Evolutionary conservation across 23 tunicate genomes (phyloP).

Genomic region (Oikopleura dioica): DNA sequence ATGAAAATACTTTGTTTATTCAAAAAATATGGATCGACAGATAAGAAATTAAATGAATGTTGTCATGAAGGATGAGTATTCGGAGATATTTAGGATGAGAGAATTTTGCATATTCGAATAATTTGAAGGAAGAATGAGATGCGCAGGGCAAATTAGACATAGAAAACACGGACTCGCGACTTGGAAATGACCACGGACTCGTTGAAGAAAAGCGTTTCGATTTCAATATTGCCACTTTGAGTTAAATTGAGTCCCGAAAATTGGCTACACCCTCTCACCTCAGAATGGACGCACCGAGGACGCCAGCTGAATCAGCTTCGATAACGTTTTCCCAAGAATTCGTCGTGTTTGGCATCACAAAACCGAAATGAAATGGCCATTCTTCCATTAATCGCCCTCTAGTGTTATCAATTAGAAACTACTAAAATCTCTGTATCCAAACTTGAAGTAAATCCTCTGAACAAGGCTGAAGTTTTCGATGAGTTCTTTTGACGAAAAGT

Average conservation of each 20-base stretch:
- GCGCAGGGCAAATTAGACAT: constrained; percentile 21
- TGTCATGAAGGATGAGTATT: no score
- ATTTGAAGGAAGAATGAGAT: no score
- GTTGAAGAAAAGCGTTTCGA: constrained; percentile 81
- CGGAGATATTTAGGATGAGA: no score
- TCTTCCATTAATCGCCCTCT: constrained; percentile 17
- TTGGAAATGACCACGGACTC: constrained; percentile 42
- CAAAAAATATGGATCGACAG: no score
- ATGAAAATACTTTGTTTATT: no score
- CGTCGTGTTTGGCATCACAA: constrained; percentile 86
- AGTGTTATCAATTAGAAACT: no score
- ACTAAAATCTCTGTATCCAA: constrained; percentile 42
- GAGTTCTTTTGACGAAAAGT: constrained; percentile 53
- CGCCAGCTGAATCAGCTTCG: constrained; percentile 82
- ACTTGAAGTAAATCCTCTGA: constrained; percentile 56
- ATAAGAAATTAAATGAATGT: no score
- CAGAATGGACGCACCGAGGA: constrained; percentile 58
- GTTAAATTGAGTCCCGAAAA: neutral
- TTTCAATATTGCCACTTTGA: constrained; percentile 63
- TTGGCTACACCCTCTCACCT: constrained; percentile 19
- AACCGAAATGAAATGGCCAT: constrained; percentile 95
- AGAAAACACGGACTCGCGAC: constrained; percentile 50
- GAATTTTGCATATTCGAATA: no score
- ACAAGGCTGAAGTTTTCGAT: constrained; percentile 91
- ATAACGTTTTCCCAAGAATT: constrained; percentile 92